Evolutionary conservation across 2,888 invertebrate species (phyloP).

Genomic region (Archips xylosteana): DNA sequence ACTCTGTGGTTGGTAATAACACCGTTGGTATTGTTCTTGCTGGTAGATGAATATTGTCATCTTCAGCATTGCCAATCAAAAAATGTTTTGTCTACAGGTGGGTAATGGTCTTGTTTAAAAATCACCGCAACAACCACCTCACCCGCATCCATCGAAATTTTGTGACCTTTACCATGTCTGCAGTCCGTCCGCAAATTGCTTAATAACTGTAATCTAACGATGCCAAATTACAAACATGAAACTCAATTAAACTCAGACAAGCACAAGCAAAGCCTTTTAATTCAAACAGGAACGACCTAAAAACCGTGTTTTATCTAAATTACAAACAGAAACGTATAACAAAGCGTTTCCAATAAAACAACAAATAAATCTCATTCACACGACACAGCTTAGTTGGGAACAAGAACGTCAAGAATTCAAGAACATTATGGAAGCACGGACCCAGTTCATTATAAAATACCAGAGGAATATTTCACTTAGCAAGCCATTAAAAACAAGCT

Average conservation of each 20-base stretch:
- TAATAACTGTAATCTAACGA: too few relatives aligned
- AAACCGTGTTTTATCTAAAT: neutral
- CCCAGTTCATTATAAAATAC: constrained; percentile 40
- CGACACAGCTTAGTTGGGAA: constrained; percentile 23
- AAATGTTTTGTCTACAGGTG: too few relatives aligned
- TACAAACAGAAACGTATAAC: neutral
- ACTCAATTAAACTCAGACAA: neutral
- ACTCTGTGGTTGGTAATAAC: too few relatives aligned
- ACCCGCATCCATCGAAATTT: too few relatives aligned
- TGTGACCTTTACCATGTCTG: too few relatives aligned
- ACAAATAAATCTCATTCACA: constrained; percentile 21
- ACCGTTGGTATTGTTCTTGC: too few relatives aligned
- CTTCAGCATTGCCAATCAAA: too few relatives aligned
- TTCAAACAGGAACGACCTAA: neutral
- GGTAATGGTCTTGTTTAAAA: too few relatives aligned
- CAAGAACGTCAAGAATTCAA: constrained; percentile 31
- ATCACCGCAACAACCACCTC: too few relatives aligned
- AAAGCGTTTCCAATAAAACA: constrained; percentile 2
- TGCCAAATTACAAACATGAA: neutral
- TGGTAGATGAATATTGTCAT: too few relatives aligned
- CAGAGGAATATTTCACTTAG: constrained; percentile 31
- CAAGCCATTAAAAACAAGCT: constrained; percentile 3
- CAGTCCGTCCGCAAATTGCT: too few relatives aligned
- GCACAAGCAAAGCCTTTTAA: too few relatives aligned
- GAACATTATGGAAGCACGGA: constrained; percentile 29